A percentile compares a stretch with the other conserved stretches of the same genome.
phyloP scores from a whole-genome alignment of 2,888 invertebrate genomes.

The Malthinus flaveolus region DNA sequence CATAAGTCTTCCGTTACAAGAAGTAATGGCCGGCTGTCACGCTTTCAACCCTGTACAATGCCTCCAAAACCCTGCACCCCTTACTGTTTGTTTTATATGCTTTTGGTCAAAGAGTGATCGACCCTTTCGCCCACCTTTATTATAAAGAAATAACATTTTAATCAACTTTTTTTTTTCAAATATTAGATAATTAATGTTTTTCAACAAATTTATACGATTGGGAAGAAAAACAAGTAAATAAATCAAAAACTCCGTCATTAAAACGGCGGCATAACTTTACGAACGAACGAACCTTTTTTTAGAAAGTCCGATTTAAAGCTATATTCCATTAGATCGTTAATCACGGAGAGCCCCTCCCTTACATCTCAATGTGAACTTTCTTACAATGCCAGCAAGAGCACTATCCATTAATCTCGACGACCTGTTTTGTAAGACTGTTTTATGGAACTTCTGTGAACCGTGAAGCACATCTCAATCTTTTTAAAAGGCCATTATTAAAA shows the following conservation, averaged over 20 bases:
- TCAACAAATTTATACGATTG: no score
- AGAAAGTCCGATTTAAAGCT: constrained; percentile 10
- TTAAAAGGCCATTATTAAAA: constrained; percentile 36
- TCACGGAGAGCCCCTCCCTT: constrained; percentile 61
- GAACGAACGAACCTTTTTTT: no score
- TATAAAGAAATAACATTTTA: constrained; percentile 2
- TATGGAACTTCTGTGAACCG: constrained; percentile 44
- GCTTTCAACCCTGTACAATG: constrained; percentile 50
- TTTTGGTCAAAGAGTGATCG: constrained; percentile 14
- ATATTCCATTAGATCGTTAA: constrained; percentile 27
- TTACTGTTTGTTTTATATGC: constrained; percentile 8
- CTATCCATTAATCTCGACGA: constrained; percentile 42
- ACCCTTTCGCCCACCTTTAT: constrained; percentile 22
- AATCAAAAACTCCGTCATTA: no score
- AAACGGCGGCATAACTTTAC: no score
- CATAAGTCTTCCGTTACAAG: constrained; percentile 55
- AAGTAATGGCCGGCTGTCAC: constrained; percentile 57
- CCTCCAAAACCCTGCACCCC: constrained; percentile 38
- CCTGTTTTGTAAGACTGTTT: constrained; percentile 39
- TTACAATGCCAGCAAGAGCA: constrained; percentile 42
- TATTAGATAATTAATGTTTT: no score
- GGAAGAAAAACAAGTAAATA: no score
- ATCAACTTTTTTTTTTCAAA: no score
- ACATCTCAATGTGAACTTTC: constrained; percentile 62
- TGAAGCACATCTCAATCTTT: constrained; percentile 41